Evolutionary conservation across 2,797 vertebrate genomes (phyloP).

Genomic region (Megaceryle alcyon): DNA sequence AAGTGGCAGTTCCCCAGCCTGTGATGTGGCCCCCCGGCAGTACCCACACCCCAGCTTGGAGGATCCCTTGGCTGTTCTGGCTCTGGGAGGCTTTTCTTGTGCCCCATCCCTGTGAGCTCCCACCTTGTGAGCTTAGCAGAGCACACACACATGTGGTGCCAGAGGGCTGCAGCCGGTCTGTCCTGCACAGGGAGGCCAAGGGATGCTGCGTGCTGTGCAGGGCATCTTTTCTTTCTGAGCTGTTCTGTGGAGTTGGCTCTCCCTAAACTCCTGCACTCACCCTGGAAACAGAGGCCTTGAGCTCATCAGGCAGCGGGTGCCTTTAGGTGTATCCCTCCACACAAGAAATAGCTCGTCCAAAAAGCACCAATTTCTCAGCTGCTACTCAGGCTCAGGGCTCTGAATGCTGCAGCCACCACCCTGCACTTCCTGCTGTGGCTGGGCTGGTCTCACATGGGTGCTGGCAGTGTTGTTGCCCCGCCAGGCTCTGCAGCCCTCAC

Average conservation of each 20-base stretch:
- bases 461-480: not conserved
- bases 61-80: not conserved
- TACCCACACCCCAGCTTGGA: not conserved
- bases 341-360: not conserved
- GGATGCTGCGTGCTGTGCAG: not conserved
- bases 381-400: not conserved
- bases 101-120: not conserved
- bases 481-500: not conserved
- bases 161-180: not conserved
- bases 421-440: not conserved
- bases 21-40: not conserved
- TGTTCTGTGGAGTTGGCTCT: not conserved
- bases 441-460: not conserved
- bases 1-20: not conserved
- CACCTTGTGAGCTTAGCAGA: not conserved
- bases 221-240: not conserved
- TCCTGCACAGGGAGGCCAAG: not conserved
- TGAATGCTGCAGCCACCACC: not conserved
- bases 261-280: not conserved
- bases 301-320: rapidly evolving
- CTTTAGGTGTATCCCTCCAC: not conserved
- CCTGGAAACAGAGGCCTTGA: not conserved
- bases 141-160: not conserved
- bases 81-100: not conserved
- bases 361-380: not conserved